Base-by-base conservation (phyloP, 2,113 vertebrate genomes). In the Serranochromis macrocephalus region DNA sequence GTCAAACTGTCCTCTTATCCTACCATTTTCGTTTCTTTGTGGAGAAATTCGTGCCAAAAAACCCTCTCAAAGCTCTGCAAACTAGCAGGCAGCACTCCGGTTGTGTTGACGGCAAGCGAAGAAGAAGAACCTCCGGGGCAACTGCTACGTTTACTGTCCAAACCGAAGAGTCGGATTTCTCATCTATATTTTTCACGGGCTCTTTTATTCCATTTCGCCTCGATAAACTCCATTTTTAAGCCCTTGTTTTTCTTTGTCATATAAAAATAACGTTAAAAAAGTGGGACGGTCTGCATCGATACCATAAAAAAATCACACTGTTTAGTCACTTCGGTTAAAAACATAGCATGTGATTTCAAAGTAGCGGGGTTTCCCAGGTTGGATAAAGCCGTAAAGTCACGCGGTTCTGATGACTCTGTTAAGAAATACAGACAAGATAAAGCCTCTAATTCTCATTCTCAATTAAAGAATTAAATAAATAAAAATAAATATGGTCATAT, bases 91-190 rank as follows among this genome's bases (percentile, higher is more conserved):
- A 82, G 54, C 3, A 0, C 57, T 71, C 49, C 17, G 1, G 83
- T 38, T 45, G 14, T 53, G 91, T 90, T 91, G 90, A 80, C 75
- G 7, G 14, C 58, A 36, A 0, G 26, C 24, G 63, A 88, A 83
- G 4, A 88, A 17, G 51, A 91, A 75, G 3, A 7, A 75, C 93
- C 58, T 93, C 93, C 93, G 92, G 92, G 80, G 85, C 75, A 91
- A 4, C 5, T 3, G 89, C 5, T 53, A 79, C 78, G 4, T 90
- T 91, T 83, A 49, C 1, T 7, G 7, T 12, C 81, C 31, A 7
- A 5, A 2, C 21, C 0, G 73, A 11, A 80, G n/a, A 1, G n/a
- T 47, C 40, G 73, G 7, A 57, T 19, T 33, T 78, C 24, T 36
- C 12, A 9, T 0, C 3, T 0, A 29, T 45, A 1, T 26, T 7